Evolutionary conservation across 2,113 vertebrate genomes (phyloP).

Genomic region (Eleginops maclovinus): DNA sequence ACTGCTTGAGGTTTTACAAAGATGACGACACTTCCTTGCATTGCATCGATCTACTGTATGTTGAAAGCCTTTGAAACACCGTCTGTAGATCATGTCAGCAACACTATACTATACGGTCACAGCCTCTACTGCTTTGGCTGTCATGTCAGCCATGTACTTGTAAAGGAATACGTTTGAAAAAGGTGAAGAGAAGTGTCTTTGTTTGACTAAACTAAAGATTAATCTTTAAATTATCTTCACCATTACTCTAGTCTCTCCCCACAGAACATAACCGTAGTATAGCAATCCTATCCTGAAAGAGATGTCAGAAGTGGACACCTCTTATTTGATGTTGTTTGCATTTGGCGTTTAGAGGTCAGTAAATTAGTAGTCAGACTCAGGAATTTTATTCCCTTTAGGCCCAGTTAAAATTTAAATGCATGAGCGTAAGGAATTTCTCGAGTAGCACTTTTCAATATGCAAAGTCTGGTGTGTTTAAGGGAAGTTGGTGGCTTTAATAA

Average conservation of each 20-base stretch:
- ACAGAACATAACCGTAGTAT: background rate
- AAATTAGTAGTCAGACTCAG: constrained; percentile 12
- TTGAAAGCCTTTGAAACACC: constrained; percentile 35
- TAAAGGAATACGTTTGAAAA: background rate
- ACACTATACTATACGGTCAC: constrained; percentile 9
- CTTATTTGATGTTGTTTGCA: constrained; percentile 15
- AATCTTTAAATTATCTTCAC: background rate
- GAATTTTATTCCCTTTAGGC: background rate
- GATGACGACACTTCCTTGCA: constrained; percentile 49
- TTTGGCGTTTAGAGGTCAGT: constrained; percentile 10
- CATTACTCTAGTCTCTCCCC: background rate
- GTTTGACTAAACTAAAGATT: background rate
- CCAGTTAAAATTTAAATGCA: constrained; percentile 26
- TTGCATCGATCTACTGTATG: constrained; percentile 36
- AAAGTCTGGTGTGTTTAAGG: background rate
- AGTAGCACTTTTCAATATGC: constrained; percentile 6
- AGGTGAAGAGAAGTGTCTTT: background rate
- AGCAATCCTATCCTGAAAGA: background rate
- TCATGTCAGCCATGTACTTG: constrained; percentile 7
- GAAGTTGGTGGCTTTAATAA: background rate
- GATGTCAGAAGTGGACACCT: background rate
- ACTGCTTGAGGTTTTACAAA: constrained; percentile 42
- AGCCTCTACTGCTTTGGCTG: constrained; percentile 2
- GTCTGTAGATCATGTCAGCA: constrained; percentile 39
- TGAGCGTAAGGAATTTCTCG: constrained; percentile 1